phyloP scores from a whole-genome alignment of 2,888 invertebrate species.

The Tipula confusa region DNA sequence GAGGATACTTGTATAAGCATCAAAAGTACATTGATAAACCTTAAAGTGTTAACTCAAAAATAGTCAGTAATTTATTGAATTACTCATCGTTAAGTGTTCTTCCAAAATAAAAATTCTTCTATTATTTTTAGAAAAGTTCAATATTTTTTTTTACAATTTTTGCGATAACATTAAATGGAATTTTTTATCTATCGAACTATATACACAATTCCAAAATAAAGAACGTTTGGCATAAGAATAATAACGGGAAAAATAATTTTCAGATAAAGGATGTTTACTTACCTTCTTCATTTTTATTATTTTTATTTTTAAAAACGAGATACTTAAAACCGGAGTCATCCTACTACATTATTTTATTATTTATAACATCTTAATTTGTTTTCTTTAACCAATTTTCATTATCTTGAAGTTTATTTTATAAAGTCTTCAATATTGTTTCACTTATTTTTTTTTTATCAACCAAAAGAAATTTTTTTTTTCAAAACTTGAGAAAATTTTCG shows the following conservation, averaged over 20 bases:
- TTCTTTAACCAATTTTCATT: conserved; percentile 25
- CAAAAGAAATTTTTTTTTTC: too few relatives aligned
- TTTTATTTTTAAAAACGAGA: neutral
- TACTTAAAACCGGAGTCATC: neutral
- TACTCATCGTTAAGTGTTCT: neutral
- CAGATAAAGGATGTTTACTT: conserved; percentile 12
- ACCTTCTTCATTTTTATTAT: neutral
- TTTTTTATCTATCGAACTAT: neutral
- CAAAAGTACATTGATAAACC: neutral
- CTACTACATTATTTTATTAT: neutral
- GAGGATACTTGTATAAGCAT: neutral
- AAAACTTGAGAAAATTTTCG: neutral
- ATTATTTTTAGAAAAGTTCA: neutral
- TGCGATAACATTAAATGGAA: neutral
- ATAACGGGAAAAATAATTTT: neutral
- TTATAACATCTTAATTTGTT: neutral
- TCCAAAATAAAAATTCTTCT: neutral
- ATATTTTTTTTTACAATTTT: neutral
- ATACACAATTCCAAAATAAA: neutral
- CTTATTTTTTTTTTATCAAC: neutral
- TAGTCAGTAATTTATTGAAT: neutral
- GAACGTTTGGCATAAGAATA: neutral
- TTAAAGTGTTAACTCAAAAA: neutral
- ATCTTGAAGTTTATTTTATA: conserved; percentile 3
- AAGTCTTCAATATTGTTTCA: neutral